Conservation (phyloP, 2,888 invertebrate species). For the Epistrophe grossulariae region DNA sequence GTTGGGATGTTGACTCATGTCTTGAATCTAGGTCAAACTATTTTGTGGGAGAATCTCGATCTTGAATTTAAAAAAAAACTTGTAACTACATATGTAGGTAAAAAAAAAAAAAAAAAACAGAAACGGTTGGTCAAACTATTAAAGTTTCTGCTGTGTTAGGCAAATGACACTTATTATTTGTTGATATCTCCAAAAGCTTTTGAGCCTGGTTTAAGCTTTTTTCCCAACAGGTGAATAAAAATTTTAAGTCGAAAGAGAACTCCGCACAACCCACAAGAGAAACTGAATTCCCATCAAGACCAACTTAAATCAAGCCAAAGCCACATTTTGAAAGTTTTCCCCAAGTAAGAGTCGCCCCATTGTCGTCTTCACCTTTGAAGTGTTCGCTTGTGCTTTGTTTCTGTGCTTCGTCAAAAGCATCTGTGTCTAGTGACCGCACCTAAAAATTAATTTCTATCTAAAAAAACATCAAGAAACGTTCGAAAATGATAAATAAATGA, state of each 20-base stretch:
- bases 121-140: slow-evolving; percentile 39
- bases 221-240: slow-evolving; percentile 62
- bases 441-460: slow-evolving; percentile 54
- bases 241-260: slow-evolving; percentile 40
- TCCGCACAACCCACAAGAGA: slow-evolving; percentile 43
- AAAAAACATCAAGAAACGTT: slow-evolving; percentile 9
- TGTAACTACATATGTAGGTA: not conserved
- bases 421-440: slow-evolving; percentile 67
- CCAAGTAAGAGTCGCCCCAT: slow-evolving; percentile 51
- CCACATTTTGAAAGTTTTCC: slow-evolving; percentile 68
- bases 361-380: slow-evolving; percentile 72
- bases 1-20: slow-evolving; percentile 15
- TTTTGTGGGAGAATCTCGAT: slow-evolving; percentile 6
- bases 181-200: slow-evolving; percentile 49
- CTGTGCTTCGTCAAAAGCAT: slow-evolving; percentile 64
- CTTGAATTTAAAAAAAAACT: slow-evolving; percentile 14
- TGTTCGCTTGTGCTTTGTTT: slow-evolving; percentile 73
- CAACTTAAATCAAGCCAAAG: slow-evolving; percentile 53
- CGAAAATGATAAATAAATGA: slow-evolving; percentile 33
- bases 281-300: slow-evolving; percentile 21
- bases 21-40: slow-evolving; percentile 35
- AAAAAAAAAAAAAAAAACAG: slow-evolving; percentile 20
- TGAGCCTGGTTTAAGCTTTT: slow-evolving; percentile 57
- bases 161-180: slow-evolving; percentile 13
- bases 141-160: slow-evolving; percentile 1